Percentiles rank a stretch among this genome's conserved stretches.
phyloP scores from a whole-genome alignment of 2,113 vertebrate genomes.

The Stegostoma tigrinum region DNA sequence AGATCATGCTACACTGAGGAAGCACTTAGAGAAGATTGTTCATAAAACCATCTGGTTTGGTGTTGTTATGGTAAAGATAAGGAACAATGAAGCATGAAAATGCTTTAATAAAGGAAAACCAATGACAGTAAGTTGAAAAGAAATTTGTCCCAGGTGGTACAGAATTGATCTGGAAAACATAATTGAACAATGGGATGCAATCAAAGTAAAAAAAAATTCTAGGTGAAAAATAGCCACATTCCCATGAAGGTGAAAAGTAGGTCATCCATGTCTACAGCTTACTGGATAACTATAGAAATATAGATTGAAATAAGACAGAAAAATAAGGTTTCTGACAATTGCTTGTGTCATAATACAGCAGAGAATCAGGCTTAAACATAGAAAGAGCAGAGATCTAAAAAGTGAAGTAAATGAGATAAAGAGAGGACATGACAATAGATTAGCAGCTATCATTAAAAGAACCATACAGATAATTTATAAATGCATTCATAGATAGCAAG shows the following conservation, averaged over 20 bases:
- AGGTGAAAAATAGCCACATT: background rate
- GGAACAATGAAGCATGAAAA: background rate
- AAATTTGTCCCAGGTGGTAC: background rate
- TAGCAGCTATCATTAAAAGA: background rate
- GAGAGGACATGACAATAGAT: background rate
- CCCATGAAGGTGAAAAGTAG: background rate
- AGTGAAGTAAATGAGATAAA: background rate
- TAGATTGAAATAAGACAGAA: background rate
- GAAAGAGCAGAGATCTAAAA: background rate
- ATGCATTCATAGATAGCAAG: too few relatives aligned
- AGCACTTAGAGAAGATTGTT: background rate
- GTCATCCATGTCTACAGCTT: background rate
- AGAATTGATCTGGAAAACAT: too few relatives aligned
- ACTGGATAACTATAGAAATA: background rate
- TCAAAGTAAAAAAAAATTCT: background rate
- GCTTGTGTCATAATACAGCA: background rate
- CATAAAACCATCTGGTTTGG: background rate
- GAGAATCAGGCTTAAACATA: background rate
- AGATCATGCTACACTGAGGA: background rate
- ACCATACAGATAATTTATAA: background rate
- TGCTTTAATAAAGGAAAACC: background rate
- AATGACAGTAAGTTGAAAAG: background rate
- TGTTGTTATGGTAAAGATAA: background rate
- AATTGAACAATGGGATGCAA: background rate
- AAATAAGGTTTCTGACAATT: background rate